phyloP scores from a whole-genome alignment of 2,888 invertebrate genomes.

The Sesia bembeciformis region DNA sequence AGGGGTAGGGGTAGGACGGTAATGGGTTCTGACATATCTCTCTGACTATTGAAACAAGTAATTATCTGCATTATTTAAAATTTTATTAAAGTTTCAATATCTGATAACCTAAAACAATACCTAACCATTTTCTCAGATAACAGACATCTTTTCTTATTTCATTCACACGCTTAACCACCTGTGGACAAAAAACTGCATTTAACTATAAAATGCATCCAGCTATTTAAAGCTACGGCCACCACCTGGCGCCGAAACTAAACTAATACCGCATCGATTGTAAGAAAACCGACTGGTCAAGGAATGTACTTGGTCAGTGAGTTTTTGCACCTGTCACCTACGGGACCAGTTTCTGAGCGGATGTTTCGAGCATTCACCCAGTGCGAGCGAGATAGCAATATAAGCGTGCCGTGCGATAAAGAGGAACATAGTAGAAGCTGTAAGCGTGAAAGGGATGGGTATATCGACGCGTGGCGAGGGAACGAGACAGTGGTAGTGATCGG shows the following conservation, averaged over 20 bases:
- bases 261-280: slow-evolving; percentile 2
- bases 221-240: slow-evolving; percentile 7
- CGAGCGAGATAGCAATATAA: slow-evolving; percentile 30
- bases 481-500: slow-evolving; percentile 18
- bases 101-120: too few relatives aligned
- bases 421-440: background rate
- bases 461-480: slow-evolving; percentile 50
- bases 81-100: too few relatives aligned
- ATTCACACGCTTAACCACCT: too few relatives aligned
- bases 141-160: too few relatives aligned
- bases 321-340: slow-evolving; percentile 56
- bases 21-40: too few relatives aligned
- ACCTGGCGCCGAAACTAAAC: slow-evolving; percentile 13
- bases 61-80: too few relatives aligned
- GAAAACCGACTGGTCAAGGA: slow-evolving; percentile 34
- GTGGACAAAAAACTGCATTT: too few relatives aligned
- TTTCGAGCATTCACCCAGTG: slow-evolving; percentile 50
- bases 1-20: too few relatives aligned
- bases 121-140: too few relatives aligned
- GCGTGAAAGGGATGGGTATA: slow-evolving; percentile 15
- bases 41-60: too few relatives aligned
- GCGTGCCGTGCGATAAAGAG: slow-evolving; percentile 21
- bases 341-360: slow-evolving; percentile 55
- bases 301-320: slow-evolving; percentile 35
- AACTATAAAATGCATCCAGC: too few relatives aligned